A percentile compares a stretch with the other conserved stretches of the same genome.
These are phyloP conservation scores for Chirona hameri DNA, from an alignment of 2,888 invertebrate genomes.

Conservation along the genomic window DNA sequence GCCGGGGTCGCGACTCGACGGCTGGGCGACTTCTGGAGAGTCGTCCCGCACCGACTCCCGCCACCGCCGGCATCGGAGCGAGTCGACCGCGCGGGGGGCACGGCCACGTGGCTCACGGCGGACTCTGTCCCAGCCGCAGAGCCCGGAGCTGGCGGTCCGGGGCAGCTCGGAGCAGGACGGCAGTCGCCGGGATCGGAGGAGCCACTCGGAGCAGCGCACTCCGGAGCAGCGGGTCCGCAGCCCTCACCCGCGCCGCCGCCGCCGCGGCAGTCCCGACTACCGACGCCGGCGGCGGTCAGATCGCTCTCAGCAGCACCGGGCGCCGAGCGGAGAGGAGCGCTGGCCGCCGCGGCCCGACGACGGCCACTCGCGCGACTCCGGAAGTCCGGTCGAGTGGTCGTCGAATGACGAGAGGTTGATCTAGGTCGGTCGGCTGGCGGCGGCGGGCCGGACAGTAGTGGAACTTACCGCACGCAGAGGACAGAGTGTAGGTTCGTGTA, in stretches of 20 bases:
- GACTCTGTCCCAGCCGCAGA: not conserved
- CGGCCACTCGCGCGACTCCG: not conserved
- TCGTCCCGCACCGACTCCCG: not conserved
- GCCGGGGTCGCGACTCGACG: not conserved
- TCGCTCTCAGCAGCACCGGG: not conserved
- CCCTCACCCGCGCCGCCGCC: not conserved
- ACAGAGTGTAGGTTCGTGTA: too few relatives aligned
- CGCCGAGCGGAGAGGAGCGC: not conserved
- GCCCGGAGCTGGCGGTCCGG: too few relatives aligned
- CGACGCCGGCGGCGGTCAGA: not conserved
- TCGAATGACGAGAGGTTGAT: constrained; percentile 10
- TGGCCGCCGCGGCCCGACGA: constrained; percentile 12
- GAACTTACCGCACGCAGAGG: too few relatives aligned
- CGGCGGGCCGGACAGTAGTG: not conserved
- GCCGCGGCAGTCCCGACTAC: not conserved
- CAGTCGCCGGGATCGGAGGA: too few relatives aligned
- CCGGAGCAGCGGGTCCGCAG: not conserved
- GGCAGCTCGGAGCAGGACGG: not conserved
- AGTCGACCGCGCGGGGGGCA: not conserved
- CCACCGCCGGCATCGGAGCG: not conserved
- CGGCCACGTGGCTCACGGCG: not conserved
- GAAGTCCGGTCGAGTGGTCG: constrained; percentile 1
- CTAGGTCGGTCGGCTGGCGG: not conserved
- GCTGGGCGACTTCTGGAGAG: not conserved
- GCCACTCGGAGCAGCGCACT: too few relatives aligned